Evolutionary conservation across 1,140 invertebrate species (phyloP).

Genomic region (Pachypsylla venusta): DNA sequence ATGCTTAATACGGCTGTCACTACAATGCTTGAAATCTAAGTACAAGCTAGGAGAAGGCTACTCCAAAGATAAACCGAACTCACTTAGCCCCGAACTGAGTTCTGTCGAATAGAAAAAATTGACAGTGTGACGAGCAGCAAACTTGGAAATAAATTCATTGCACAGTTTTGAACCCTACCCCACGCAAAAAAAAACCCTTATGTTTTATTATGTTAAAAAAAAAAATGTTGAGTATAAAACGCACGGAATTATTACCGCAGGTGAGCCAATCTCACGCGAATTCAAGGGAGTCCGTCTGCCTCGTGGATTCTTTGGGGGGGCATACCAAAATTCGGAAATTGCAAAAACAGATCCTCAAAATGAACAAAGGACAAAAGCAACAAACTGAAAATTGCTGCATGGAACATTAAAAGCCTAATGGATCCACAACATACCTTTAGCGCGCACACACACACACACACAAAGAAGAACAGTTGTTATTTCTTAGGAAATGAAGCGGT

Average conservation of each 20-base stretch:
- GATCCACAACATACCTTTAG: too few species aligned
- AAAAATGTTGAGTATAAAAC: not conserved
- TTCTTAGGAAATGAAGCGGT: too few species aligned
- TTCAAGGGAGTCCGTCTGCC: not conserved
- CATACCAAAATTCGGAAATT: not conserved
- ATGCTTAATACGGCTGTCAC: too few species aligned
- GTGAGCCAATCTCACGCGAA: not conserved
- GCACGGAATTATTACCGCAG: not conserved
- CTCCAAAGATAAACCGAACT: conserved; percentile 5
- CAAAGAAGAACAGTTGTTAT: too few species aligned
- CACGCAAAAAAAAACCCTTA: not conserved
- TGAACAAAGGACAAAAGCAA: too few species aligned
- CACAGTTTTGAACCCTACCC: not conserved
- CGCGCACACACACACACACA: too few species aligned
- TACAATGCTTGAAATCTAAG: too few species aligned
- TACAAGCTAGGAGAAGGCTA: conserved; percentile 8
- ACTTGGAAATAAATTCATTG: not conserved
- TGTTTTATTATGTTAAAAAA: not conserved
- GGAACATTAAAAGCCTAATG: too few species aligned
- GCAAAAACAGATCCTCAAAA: too few species aligned
- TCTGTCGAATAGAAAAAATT: not conserved
- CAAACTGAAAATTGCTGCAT: too few species aligned
- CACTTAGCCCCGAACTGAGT: not conserved
- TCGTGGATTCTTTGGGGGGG: not conserved
- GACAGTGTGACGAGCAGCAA: not conserved